Conservation (phyloP, 2,888 invertebrate genomes). For the Xanthia icteritia region DNA sequence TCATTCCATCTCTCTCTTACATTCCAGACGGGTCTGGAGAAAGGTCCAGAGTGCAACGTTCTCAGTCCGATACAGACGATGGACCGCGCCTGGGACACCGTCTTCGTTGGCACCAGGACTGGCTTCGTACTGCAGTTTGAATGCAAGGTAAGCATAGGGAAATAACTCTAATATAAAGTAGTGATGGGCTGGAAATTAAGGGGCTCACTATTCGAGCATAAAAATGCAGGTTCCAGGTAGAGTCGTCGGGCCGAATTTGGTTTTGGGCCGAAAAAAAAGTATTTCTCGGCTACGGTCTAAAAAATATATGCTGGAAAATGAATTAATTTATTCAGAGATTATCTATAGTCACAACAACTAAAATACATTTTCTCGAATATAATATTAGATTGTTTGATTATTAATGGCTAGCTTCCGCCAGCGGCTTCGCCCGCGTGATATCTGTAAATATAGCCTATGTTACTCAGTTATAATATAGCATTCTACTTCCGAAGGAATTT, state of each 20-base stretch:
- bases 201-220: not conserved
- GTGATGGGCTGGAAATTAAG: not conserved
- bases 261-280: not conserved
- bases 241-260: not conserved
- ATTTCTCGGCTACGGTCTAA: not conserved
- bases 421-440: too few relatives aligned
- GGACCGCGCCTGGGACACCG: slow-evolving; percentile 93
- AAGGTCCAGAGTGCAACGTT: slow-evolving; percentile 88
- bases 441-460: too few relatives aligned
- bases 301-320: not conserved
- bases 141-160: slow-evolving; percentile 89
- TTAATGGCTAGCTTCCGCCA: too few relatives aligned
- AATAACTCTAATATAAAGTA: not conserved
- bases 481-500: too few relatives aligned
- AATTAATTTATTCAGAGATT: not conserved
- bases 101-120: slow-evolving; percentile 93
- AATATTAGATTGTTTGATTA: not conserved
- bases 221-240: not conserved
- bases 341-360: not conserved
- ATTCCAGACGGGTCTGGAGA: slow-evolving; percentile 89
- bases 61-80: slow-evolving; percentile 93
- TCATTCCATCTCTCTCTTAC: not conserved
- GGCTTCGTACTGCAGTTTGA: slow-evolving; percentile 93
- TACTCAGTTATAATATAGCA: too few relatives aligned
- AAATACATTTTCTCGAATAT: not conserved